Evolutionary conservation across 1,140 invertebrate genomes (phyloP), one percentile per base, ranked within the genome.

Genomic region (Thalassaphorura encarpata): DNA sequence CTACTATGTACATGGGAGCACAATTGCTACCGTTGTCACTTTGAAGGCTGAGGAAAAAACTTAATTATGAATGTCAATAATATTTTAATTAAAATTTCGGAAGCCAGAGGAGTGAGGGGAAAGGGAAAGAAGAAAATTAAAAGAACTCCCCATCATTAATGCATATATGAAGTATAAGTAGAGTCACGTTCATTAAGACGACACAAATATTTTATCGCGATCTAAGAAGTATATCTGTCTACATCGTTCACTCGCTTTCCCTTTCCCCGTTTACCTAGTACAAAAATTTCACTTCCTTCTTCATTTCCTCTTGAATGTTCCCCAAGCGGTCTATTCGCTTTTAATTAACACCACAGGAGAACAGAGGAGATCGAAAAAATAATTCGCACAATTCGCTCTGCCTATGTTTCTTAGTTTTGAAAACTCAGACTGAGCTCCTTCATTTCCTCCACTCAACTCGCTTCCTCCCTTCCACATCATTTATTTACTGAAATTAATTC

Each of bases 51-150:
- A 50, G 41, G 31, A 62, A 62, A 60, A 62, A 62, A 62, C 47
- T 58, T 62, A 62, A 62, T 62, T 62, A 62, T 58, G 56, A 58
- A 55, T 58, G 60, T 62, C 61, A 63, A 63, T 63, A 60, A 58
- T 63, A 63, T 54, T 63, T 63, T 59, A 63, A 59, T 63, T 59
- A 63, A 63, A 63, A 63, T 55, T 56, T 58, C 49, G 40, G 52
- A 45, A 54, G 41, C 33, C 41, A 56, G 48, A 28, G 29, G 43
- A 46, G 39, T 26, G 57, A 56, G 51, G 51, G 27, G 41, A 51
- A 49, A 46, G 50, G 47, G 54, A 40, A 49, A 54, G 48, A 45
- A 58, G 41, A 51, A 61, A 57, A 47, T 61, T 54, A 61, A 61
- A 61, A 58, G 40, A 58, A 43, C 52, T 54, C 53, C 16, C 56